phyloP scores from a whole-genome alignment of 30 jellyfish, hydroid and myxozoan genomes.

The Rhopilema esculentum region DNA sequence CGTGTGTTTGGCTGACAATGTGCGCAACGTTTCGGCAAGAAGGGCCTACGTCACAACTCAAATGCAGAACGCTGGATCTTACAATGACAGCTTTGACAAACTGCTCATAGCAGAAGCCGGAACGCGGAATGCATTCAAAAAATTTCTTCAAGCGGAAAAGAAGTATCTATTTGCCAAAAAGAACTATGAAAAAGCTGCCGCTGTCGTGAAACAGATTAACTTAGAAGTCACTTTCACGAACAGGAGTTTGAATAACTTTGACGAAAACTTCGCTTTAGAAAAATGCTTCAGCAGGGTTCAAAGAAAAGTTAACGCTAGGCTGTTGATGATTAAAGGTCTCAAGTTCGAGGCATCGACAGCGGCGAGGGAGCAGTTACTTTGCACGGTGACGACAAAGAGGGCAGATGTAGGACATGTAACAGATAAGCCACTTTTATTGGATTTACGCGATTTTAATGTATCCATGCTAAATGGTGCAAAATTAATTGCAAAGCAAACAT shows the following conservation, averaged over 20 bases:
- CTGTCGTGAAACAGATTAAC: slow-evolving; percentile 32
- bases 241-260: slow-evolving; percentile 30
- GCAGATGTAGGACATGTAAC: neutral
- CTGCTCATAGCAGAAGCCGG: slow-evolving; percentile 32
- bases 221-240: slow-evolving; percentile 43
- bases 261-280: slow-evolving; percentile 47
- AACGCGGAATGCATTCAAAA: neutral
- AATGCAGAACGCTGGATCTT: slow-evolving; percentile 59
- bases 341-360: slow-evolving; percentile 36
- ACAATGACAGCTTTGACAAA: slow-evolving; percentile 44
- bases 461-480: slow-evolving; percentile 49
- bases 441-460: slow-evolving; percentile 38
- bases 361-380: slow-evolving; percentile 22
- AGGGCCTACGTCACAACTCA: slow-evolving; percentile 11
- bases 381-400: slow-evolving; percentile 6
- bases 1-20: slow-evolving; percentile 31
- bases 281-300: slow-evolving; percentile 27
- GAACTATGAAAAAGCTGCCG: slow-evolving; percentile 32
- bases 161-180: slow-evolving; percentile 22
- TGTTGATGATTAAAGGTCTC: slow-evolving; percentile 8
- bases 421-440: slow-evolving; percentile 22
- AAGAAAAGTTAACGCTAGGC: neutral
- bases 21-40: slow-evolving; percentile 17
- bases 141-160: slow-evolving; percentile 38
- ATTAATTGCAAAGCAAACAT: slow-evolving; percentile 31